Percentiles rank a stretch among this genome's conserved stretches.
phyloP scores from a whole-genome alignment of 2,888 invertebrate species.

The Cantharis rufa region DNA sequence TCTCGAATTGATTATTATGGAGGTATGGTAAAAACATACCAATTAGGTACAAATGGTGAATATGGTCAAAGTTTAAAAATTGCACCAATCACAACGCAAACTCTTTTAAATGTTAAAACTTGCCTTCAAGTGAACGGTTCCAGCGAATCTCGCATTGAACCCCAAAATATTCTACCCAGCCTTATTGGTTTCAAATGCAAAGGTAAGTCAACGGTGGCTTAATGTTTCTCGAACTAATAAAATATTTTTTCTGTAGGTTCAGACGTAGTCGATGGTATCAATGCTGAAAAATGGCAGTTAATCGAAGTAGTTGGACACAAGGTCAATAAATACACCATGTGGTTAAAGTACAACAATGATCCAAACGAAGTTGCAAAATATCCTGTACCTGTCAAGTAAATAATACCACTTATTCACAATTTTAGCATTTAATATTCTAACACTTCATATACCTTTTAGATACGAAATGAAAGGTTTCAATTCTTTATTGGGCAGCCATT shows the following conservation, averaged over 20 bases:
- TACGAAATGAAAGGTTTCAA: constrained; percentile 97
- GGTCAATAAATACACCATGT: constrained; percentile 85
- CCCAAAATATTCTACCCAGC: constrained; percentile 84
- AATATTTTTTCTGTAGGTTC: constrained; percentile 55
- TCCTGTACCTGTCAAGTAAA: constrained; percentile 70
- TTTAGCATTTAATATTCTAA: constrained; percentile 11
- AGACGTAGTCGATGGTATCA: constrained; percentile 71
- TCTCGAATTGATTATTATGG: constrained; percentile 95
- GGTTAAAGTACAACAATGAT: constrained; percentile 76
- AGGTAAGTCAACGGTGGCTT: constrained; percentile 51
- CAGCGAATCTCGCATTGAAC: constrained; percentile 60
- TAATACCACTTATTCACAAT: constrained; percentile 2
- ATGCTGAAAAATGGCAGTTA: constrained; percentile 79
- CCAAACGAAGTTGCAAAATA: constrained; percentile 56
- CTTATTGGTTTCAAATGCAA: constrained; percentile 71
- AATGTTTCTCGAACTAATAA: not conserved
- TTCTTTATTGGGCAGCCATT: constrained; percentile 90
- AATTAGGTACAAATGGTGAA: constrained; percentile 65
- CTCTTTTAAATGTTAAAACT: constrained; percentile 69
- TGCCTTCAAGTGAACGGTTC: constrained; percentile 87
- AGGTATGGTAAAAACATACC: constrained; percentile 92
- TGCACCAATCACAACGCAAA: constrained; percentile 83
- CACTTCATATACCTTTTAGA: constrained; percentile 48
- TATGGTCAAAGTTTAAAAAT: constrained; percentile 80
- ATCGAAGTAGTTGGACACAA: constrained; percentile 74